A percentile compares a stretch with the other conserved stretches of the same genome.
These are phyloP conservation scores for Phrixothrix hirtus DNA, from an alignment of 2,888 invertebrate species.

Conservation along the genomic window DNA sequence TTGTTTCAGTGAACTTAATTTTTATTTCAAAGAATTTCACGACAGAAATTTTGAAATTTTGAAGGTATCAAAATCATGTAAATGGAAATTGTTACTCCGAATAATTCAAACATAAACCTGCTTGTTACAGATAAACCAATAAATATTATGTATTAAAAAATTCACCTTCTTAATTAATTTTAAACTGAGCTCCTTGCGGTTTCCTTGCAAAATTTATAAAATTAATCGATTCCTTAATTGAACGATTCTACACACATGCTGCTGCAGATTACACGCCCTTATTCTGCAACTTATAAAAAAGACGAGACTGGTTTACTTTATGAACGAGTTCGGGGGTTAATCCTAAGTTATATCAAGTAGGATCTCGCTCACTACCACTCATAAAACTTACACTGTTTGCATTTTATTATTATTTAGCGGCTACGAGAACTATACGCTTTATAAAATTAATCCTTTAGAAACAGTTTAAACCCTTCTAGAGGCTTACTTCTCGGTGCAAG, in stretches of 20 bases:
- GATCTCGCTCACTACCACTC: constrained; percentile 13
- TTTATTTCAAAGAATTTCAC: no score
- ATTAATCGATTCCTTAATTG: constrained; percentile 19
- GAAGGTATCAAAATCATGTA: no score
- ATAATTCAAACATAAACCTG: no score
- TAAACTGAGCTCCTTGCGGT: no score
- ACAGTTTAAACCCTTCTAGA: constrained; percentile 17
- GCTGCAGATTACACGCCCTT: constrained; percentile 12
- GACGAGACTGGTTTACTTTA: constrained; percentile 19
- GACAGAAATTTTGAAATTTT: no score
- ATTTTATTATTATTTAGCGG: constrained; percentile 24
- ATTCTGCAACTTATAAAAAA: constrained; percentile 15
- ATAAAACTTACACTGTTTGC: constrained; percentile 25
- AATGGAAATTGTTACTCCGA: no score
- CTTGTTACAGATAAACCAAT: no score
- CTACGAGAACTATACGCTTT: constrained; percentile 17
- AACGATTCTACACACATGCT: constrained; percentile 19
- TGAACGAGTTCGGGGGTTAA: constrained; percentile 14
- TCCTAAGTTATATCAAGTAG: constrained; percentile 19
- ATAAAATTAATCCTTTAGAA: constrained; percentile 26
- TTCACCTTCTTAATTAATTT: no score
- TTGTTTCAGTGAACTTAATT: no score
- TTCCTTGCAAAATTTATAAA: no score
- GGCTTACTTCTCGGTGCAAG: constrained; percentile 11
- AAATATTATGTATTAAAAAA: no score